Evolutionary conservation across 2,113 vertebrate genomes (phyloP), one percentile per base, ranked within the genome.

Genomic region (Pelodiscus sinensis): DNA sequence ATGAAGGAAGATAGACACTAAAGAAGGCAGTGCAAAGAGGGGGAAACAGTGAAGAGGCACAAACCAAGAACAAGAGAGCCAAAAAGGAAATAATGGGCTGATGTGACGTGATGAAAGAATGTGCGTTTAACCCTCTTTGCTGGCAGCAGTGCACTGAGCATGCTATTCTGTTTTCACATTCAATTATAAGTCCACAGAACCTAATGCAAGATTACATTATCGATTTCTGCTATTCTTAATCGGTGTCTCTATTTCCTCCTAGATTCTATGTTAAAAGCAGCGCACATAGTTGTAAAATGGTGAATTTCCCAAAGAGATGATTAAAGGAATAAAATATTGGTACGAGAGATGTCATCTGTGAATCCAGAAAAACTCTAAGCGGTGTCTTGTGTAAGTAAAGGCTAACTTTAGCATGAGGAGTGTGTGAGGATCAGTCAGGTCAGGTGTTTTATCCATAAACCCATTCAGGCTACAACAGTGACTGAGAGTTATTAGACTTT

Each of bases 261-360:
- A 55, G 35, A 79, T 86, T 96, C 92, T 51, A 52, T 24, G 13
- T 27, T 44, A 73, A 85, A 52, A 88, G 79, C 85, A 82, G 68
- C 15, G 79, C 12, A 77, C 24, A 84, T 27, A 0, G 2, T 65
- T 90, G 88, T 73, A 15, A 3, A 25, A 50, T 55, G 73, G 54
- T 29, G 15, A 55, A 81, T 90, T 94, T 89, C 73, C 86, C 57
- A 25, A 94, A 78, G 56, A 84, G 50, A 52, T 31, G 80, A 94
- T 54, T 73, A 94, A 92, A 82, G 91, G 92, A 91, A 83, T n/a
- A 85, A 90, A 91, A 83, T n/a, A 85, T 88, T 0, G 75, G 86
- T 80, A 73, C 92, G 25, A 44, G 44, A 44, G 44, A 3, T 50
- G 52, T 7, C 82, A 50, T 25, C 44, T 50, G 73, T 27, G 24